Evolutionary conservation across 2,113 vertebrate species (phyloP), one percentile per base, ranked within the genome.

Genomic region (Terrapene triunguis): DNA sequence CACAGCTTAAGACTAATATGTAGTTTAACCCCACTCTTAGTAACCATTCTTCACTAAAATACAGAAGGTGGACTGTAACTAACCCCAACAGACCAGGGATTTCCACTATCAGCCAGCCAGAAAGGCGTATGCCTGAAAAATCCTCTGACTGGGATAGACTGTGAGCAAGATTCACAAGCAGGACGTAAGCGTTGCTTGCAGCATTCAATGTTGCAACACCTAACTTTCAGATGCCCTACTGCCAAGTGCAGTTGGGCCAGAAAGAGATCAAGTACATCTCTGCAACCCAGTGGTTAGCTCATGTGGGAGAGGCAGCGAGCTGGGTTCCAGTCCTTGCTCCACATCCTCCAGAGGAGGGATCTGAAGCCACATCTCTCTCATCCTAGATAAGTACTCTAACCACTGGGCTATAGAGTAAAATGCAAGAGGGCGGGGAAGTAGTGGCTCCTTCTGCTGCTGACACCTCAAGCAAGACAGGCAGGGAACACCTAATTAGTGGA

Each of bases 61-160:
- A 13, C 0, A 24, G 1, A 1, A 0, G 0, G 5, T 10, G 87
- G 69, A 74, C 54, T 51, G 11, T 62, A n/a, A 72, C 7, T 74
- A 65, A 42, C 6, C 83, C 17, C 59, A 42, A 65, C n/a, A 83
- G 22, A 81, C 1, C 54, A 54, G 10, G 10, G n/a, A 44, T 85
- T 79, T 4, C 51, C 6, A 44, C 1, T 44, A 4, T 42, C 53
- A 22, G 51, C n/a, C 50, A 53, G 72, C 87, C 5, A 57, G 1
- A 29, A 80, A 50, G 81, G 42, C 83, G 55, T 62, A 32, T 14
- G 32, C 29, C 59, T 32, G 59, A 32, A 62, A 32, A 62, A 32
- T 62, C 12, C 25, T 32, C 59, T 16, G 13, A 32, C 13, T 32
- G 27, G 57, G 57, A 24, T 59, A 29, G 25, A 59, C 10, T 6